Evolutionary conservation across 2,888 invertebrate species (phyloP).

Genomic region (Morpho achilles): DNA sequence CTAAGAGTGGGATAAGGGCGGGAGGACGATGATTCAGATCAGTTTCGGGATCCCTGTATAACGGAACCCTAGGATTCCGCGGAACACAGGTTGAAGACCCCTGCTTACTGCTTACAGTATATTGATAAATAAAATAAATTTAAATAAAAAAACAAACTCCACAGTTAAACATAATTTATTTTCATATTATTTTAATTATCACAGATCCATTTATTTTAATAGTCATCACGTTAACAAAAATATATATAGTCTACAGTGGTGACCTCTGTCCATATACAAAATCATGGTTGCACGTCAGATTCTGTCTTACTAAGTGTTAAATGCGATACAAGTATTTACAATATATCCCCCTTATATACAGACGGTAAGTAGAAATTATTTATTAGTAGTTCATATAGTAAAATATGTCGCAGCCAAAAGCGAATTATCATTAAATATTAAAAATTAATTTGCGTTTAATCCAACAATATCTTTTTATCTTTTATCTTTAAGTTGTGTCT

Average conservation of each 20-base stretch:
- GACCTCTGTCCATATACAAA: conserved; percentile 56
- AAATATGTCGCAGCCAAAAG: conserved; percentile 10
- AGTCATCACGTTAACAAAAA: conserved; percentile 78
- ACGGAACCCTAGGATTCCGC: too few species aligned
- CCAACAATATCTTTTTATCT: too few species aligned
- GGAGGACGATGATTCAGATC: too few species aligned
- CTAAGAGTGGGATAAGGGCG: too few species aligned
- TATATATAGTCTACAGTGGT: conserved; percentile 71
- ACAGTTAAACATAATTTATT: conserved; percentile 80
- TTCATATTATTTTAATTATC: conserved; percentile 77
- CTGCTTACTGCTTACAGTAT: too few species aligned
- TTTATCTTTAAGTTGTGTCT: too few species aligned
- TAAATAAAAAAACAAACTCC: conserved; percentile 30
- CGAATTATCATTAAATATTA: too few species aligned
- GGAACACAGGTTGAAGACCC: too few species aligned
- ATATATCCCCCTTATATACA: conserved; percentile 59
- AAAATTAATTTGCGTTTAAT: too few species aligned
- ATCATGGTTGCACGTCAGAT: conserved; percentile 41
- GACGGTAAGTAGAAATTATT: conserved; percentile 20
- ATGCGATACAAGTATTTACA: conserved; percentile 65
- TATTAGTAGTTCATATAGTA: conserved; percentile 5
- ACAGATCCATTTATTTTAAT: conserved; percentile 78
- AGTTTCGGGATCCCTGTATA: too few species aligned
- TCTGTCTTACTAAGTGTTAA: conserved; percentile 34
- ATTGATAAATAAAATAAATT: too few species aligned